Percentiles rank a stretch among this genome's conserved stretches.
These are phyloP conservation scores for Desoria tigrina DNA, from an alignment of 2,888 invertebrate genomes.

Conservation along the genomic window DNA sequence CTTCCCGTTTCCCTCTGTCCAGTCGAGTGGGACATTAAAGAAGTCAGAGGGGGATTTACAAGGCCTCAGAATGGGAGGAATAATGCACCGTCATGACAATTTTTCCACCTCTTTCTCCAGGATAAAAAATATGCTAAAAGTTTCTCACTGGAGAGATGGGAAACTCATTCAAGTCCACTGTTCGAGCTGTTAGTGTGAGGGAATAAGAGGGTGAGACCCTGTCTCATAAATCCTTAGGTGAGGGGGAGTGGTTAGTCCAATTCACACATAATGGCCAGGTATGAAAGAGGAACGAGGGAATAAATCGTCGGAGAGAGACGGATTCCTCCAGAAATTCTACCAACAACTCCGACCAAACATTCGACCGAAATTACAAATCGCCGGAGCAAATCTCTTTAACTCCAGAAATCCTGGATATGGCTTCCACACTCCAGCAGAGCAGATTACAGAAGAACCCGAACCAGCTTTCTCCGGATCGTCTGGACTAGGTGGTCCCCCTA, in stretches of 20 bases:
- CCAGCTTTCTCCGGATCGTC: no score
- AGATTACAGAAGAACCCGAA: no score
- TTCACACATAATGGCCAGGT: slow-evolving; percentile 11
- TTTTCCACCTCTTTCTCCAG: slow-evolving; percentile 10
- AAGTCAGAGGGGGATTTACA: slow-evolving; percentile 7
- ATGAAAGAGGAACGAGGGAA: neutral
- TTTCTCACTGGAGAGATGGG: neutral
- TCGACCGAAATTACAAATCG: slow-evolving; percentile 4
- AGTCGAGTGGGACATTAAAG: slow-evolving; percentile 11
- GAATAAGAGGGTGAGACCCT: neutral
- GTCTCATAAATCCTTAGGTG: slow-evolving; percentile 8
- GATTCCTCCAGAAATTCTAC: neutral
- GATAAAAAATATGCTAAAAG: slow-evolving; percentile 10
- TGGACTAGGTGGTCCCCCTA: no score
- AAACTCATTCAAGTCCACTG: slow-evolving; percentile 3
- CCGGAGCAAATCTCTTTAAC: neutral
- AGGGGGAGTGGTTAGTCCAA: slow-evolving; percentile 10
- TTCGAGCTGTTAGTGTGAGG: neutral
- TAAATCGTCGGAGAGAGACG: neutral
- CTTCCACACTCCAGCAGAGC: no score
- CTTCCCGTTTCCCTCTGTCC: neutral
- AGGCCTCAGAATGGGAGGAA: slow-evolving; percentile 10
- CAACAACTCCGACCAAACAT: no score
- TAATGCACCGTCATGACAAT: slow-evolving; percentile 12
- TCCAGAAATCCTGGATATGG: no score